Evolutionary conservation across 2,888 invertebrate species (phyloP), one percentile per base, ranked within the genome.

Genomic region (Pammene aurita): DNA sequence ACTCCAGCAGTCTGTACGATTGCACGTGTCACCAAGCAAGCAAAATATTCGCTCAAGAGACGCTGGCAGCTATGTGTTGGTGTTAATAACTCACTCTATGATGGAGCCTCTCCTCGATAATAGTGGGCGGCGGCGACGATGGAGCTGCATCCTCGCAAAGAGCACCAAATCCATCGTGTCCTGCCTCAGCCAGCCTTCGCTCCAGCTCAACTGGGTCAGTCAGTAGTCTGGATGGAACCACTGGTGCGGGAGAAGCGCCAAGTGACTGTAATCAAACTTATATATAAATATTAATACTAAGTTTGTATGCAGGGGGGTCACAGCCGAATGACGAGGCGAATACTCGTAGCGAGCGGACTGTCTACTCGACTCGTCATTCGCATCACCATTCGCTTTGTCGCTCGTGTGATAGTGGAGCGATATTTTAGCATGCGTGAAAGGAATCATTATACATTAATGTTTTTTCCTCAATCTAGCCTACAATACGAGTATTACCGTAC

Each of bases 181-280:
- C 92, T 0, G 91, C 91, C 57, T 91, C 95, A 2, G 95, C 92
- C 70, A 97, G 90, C 75, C 96, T 94, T 60, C 95, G 89, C 84
- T 96, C 96, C 78, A 97, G 89, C 85, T 97, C 96, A 78, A 96
- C 95, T n/a, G 96, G 96, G 85, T 97, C 97, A 41, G 96, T 95
- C 54, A 97, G 94, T 69, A 97, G 92, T 85, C 95, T 94, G 9
- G 97, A 97, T 61, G 97, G 97, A 6, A 98, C 96, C 73, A 97
- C 95, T 0, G 97, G 97, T 7, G 97, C 97, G 80, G 95, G 95
- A 67, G 95, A 95, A 10, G 91, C 89, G 13, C 95, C 95, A 60
- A 95, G 87, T 0, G 95, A 94, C 95, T 96, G 88, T 48, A 9
- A 34, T 34, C 34, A 54, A 34, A 34, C 2, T 11, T 6, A 6